phyloP scores from a whole-genome alignment of 2,797 vertebrate genomes.

The Buphagus erythrorhynchus region DNA sequence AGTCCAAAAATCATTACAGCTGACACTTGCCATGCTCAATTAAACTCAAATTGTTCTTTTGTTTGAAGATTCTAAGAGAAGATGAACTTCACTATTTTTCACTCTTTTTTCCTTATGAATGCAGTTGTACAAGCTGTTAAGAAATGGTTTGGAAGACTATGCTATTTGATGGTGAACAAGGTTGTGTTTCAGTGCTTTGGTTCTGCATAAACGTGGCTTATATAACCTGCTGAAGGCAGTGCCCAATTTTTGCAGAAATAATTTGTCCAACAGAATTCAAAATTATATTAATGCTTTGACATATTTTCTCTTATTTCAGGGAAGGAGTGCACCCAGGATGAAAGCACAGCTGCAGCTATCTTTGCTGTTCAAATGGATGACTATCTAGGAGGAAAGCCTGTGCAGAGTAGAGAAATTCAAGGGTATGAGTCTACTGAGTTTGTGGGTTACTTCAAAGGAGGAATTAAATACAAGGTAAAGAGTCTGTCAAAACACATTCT shows the following conservation, averaged over 20 bases:
- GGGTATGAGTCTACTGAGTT: conserved; percentile 89
- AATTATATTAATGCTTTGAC: not conserved
- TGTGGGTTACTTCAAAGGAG: conserved; percentile 89
- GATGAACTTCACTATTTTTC: not conserved
- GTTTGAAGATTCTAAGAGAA: not conserved
- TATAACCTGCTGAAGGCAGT: not conserved
- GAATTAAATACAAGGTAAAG: conserved; percentile 89
- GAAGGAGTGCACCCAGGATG: conserved; percentile 90
- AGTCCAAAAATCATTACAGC: not conserved
- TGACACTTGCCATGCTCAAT: not conserved
- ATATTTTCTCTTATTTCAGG: conserved; percentile 71
- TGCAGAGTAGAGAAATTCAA: conserved; percentile 89
- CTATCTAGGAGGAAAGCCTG: conserved; percentile 87
- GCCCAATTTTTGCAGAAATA: not conserved
- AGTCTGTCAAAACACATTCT: not conserved
- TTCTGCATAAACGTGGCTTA: not conserved
- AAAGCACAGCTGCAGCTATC: conserved; percentile 89
- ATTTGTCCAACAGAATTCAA: not conserved
- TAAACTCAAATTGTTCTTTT: not conserved
- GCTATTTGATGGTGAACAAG: not conserved
- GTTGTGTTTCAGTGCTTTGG: not conserved
- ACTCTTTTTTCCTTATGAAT: not conserved
- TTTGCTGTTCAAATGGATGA: conserved; percentile 91
- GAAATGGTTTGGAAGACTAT: not conserved
- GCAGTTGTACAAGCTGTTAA: not conserved